phyloP scores from a whole-genome alignment of 2,113 vertebrate genomes.

The Zosterops japonicus region DNA sequence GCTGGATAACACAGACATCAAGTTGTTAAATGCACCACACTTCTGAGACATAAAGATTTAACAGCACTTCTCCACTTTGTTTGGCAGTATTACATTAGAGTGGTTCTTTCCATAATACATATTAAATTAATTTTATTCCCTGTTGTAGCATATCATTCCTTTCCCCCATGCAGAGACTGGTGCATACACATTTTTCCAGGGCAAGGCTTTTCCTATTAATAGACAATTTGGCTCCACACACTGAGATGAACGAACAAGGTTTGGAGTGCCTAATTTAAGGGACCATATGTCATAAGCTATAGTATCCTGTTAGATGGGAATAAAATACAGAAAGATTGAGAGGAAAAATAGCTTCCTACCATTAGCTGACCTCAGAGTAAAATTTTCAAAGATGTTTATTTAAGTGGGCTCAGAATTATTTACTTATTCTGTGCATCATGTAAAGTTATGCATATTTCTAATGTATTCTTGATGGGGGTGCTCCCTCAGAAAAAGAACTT shows the following conservation, averaged over 20 bases:
- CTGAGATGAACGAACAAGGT: conserved; percentile 17
- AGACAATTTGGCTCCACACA: conserved; percentile 36
- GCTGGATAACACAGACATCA: not conserved
- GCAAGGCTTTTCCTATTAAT: conserved; percentile 49
- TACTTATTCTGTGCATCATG: not conserved
- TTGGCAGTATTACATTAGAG: not conserved
- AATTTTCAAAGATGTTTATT: not conserved
- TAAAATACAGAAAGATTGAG: not conserved
- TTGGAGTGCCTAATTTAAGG: conserved; percentile 40
- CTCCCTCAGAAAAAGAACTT: not conserved
- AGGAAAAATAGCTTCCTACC: conserved; percentile 19
- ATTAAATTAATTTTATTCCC: conserved; percentile 20
- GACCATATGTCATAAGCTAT: conserved; percentile 53
- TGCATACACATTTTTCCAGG: conserved; percentile 21
- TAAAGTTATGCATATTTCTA: not conserved
- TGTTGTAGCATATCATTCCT: not conserved
- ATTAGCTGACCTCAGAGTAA: not conserved
- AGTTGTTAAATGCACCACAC: not conserved
- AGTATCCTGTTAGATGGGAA: conserved; percentile 5
- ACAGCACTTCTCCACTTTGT: not conserved
- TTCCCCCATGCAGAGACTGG: conserved; percentile 1
- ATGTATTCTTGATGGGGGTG: not conserved
- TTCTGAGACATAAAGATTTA: not conserved
- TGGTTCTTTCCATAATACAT: not conserved
- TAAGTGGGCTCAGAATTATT: not conserved